These are phyloP conservation scores for Drosophila stalkeri DNA, from an alignment of 2,888 invertebrate species.

Conservation along the genomic window DNA sequence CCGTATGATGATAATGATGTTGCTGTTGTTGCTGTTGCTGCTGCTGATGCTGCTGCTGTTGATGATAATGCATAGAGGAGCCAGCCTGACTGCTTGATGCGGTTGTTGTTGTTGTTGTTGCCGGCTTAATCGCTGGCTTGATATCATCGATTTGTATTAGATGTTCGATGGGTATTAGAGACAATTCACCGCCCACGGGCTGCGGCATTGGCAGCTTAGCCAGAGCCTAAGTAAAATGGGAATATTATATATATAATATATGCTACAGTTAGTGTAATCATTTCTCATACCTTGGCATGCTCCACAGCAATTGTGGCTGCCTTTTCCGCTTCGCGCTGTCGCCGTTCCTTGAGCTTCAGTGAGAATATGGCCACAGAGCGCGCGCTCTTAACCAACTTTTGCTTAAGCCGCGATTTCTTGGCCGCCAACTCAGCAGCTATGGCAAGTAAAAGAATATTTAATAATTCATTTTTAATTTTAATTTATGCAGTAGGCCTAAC, in stretches of 20 bases:
- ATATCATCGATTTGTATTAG: slow-evolving; percentile 90
- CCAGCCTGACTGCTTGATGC: slow-evolving; percentile 56
- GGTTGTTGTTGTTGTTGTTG: slow-evolving; percentile 41
- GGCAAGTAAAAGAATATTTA: background rate
- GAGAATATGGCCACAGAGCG: slow-evolving; percentile 95
- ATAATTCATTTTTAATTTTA: background rate
- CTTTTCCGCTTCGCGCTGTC: slow-evolving; percentile 91
- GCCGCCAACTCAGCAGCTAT: slow-evolving; percentile 87
- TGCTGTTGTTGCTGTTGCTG: slow-evolving; percentile 48
- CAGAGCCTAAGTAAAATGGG: slow-evolving; percentile 83
- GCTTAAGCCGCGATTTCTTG: slow-evolving; percentile 90
- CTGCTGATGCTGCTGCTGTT: slow-evolving; percentile 9
- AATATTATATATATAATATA: background rate
- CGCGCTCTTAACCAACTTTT: slow-evolving; percentile 92
- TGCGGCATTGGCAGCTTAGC: slow-evolving; percentile 85
- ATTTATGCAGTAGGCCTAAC: too few relatives aligned
- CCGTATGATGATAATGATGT: slow-evolving; percentile 56
- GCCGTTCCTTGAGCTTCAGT: slow-evolving; percentile 91
- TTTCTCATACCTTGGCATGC: slow-evolving; percentile 84
- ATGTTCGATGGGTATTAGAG: slow-evolving; percentile 94
- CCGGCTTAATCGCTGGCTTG: slow-evolving; percentile 76
- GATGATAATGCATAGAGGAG: slow-evolving; percentile 56
- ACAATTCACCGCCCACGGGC: slow-evolving; percentile 91
- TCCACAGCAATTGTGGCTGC: slow-evolving; percentile 88
- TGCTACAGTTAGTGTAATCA: background rate